Conservation (phyloP, 2,888 invertebrate genomes). For the Zele albiditarsus region DNA sequence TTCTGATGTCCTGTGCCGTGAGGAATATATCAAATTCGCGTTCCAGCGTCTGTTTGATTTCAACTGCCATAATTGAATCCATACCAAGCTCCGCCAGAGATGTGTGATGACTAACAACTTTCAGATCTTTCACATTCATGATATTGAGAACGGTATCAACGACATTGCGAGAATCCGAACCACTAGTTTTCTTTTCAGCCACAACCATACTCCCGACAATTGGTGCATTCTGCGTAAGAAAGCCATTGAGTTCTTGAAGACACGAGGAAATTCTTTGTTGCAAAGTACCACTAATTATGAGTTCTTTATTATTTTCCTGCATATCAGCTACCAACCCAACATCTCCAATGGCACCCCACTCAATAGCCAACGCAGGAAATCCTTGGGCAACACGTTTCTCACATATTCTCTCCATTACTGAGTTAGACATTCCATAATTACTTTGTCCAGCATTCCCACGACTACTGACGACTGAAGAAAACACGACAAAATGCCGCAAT, state of each 20-base stretch:
- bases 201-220: constrained; percentile 90
- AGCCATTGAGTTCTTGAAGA: constrained; percentile 81
- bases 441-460: constrained; percentile 80
- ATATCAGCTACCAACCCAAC: constrained; percentile 87
- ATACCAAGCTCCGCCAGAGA: constrained; percentile 93
- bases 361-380: constrained; percentile 75
- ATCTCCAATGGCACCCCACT: constrained; percentile 80
- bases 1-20: constrained; percentile 88
- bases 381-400: constrained; percentile 73
- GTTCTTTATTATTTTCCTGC: constrained; percentile 80
- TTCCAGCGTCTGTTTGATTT: constrained; percentile 94
- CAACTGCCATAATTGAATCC: constrained; percentile 98
- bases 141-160: constrained; percentile 83
- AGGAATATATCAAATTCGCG: constrained; percentile 91
- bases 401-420: constrained; percentile 76
- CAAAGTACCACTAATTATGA: constrained; percentile 85
- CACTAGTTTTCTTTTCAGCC: constrained; percentile 84
- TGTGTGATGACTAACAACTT: constrained; percentile 76
- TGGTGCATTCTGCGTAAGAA: constrained; percentile 79
- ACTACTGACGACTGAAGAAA: constrained; percentile 79
- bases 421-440: constrained; percentile 78
- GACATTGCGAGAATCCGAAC: constrained; percentile 78
- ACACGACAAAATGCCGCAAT: constrained; percentile 77
- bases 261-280: constrained; percentile 91
- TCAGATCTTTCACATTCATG: constrained; percentile 66